Base-by-base conservation (phyloP, 2,888 invertebrate species). In the Stenotaenia linearis region DNA sequence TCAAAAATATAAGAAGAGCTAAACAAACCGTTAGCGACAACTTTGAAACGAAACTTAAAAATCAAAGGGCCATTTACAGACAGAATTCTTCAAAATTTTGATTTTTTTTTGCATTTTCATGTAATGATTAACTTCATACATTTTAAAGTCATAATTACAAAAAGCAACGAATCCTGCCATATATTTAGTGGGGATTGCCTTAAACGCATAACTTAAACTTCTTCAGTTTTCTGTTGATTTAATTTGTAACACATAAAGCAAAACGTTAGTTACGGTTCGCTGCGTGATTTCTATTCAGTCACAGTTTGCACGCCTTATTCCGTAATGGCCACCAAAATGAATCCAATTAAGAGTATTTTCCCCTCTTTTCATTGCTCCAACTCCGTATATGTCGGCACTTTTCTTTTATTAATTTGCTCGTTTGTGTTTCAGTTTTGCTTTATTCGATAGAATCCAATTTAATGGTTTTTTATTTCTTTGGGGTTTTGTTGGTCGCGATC, bases 391-490 rank as follows among this genome's bases (percentile, higher is more conserved):
- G 69, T 69, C 69, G 69, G 69, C 28, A 69, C 69, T 69, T 69
- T 69, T 25, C 28, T 25, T 69, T 28, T 69, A 69, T 69, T 69
- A 69, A 69, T 69, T 69, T 69, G 61, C 25, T 9, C 61, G 61
- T 25, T 61, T 61, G 61, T 45, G 12, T 61, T 28, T 23, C 61
- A 25, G 12, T 61, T 23, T 25, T 28, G n/a, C 25, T 69, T 69
- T 69, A 69, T 69, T 69, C 69, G 25, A 28, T 69, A 25, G 25
- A 69, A 69, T 69, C 69, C 69, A 69, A 69, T 69, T 69, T 69
- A 69, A 69, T 69, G 69, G 69, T 69, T 28, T 69, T 25, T 61
- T 28, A n/a, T 69, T 12, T 12, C 25, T 12, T 28, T 28, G 25
- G 69, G 25, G 1, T 2, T 18, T n/a, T 50, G 50, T n/a, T 50